Base-by-base conservation (phyloP, 2,797 vertebrate genomes). In the Micropoecilia bifurca region DNA sequence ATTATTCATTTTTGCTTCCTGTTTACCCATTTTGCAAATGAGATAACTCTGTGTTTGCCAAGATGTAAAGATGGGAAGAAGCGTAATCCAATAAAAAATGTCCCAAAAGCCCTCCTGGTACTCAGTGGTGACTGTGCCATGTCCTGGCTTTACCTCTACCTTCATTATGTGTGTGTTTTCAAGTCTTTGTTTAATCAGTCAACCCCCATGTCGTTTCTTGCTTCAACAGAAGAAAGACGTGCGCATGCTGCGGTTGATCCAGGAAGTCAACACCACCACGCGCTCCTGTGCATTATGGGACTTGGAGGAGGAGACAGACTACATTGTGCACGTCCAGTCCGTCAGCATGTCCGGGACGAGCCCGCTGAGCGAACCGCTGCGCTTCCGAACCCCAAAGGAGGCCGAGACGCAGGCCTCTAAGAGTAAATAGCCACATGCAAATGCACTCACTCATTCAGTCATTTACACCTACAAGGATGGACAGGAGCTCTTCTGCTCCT, bases 261-360 rank as follows among this genome's bases (percentile, higher is more conserved):
- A 99, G 95, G 98, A 99, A 94, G 97, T 99, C 92, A 99, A 99
- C 96, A 99, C 98, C 85, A 99, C 98, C 93, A 99, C 97, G 0
- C 97, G 96, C 86, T 99, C 97, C 71, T 99, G 98, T 87, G 97
- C 97, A 93, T 96, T 99, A 93, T 99, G 98, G 98, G 98, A 99
- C 93, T 95, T 99, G 90, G 98, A 99, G 89, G 97, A 97, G 85
- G 98, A 98, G 94, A 98, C 98, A 0, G 98, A 98, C 90, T 99
- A 99, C 92, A 98, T 98, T 3, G 97, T 99, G 92, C 98, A 99
- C 0, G 98, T 99, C 85, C 98, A 99, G 94, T 95, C 97, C 89
- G 98, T 99, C 96, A 97, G 97, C 92, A 95, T 97, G 90, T 97
- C 96, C 81, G 97, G 97, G 77, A 96, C 96, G 87, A 99, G 98